These are phyloP conservation scores for Schizopygopsis malacanthus DNA, from an alignment of 2,797 vertebrate genomes.

Conservation along the genomic window DNA sequence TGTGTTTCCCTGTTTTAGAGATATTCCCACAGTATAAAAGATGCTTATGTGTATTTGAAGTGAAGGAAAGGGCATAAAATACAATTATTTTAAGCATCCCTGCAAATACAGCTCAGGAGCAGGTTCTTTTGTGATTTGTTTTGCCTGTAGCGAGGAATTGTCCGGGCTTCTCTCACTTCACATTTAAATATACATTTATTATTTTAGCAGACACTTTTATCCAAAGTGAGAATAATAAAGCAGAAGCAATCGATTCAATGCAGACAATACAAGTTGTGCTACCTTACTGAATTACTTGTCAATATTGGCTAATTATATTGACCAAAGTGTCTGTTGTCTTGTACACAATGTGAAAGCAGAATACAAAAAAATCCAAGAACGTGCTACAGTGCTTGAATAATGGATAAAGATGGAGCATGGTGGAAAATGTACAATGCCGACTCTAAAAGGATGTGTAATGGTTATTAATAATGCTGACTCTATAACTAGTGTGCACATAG, in stretches of 20 bases:
- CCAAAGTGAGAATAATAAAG: background rate
- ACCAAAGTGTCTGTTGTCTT: slow-evolving; percentile 7
- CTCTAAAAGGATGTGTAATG: background rate
- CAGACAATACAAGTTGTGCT: background rate
- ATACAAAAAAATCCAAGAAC: background rate
- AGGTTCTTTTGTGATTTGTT: background rate
- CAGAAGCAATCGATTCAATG: background rate
- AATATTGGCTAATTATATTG: background rate
- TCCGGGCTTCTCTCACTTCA: background rate
- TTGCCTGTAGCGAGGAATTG: background rate
- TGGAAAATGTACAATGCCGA: background rate
- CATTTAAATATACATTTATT: background rate
- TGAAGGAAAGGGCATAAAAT: background rate
- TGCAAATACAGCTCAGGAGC: background rate
- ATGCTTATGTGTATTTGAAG: background rate
- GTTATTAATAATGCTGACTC: background rate
- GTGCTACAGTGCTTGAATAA: background rate
- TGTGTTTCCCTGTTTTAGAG: background rate
- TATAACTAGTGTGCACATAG: background rate
- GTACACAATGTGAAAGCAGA: background rate
- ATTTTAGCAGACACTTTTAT: background rate
- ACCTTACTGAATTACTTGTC: background rate
- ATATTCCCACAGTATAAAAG: background rate
- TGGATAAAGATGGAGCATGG: background rate
- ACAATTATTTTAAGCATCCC: background rate